Conservation (phyloP, 1,140 invertebrate species). For the Maconellicoccus hirsutus region DNA sequence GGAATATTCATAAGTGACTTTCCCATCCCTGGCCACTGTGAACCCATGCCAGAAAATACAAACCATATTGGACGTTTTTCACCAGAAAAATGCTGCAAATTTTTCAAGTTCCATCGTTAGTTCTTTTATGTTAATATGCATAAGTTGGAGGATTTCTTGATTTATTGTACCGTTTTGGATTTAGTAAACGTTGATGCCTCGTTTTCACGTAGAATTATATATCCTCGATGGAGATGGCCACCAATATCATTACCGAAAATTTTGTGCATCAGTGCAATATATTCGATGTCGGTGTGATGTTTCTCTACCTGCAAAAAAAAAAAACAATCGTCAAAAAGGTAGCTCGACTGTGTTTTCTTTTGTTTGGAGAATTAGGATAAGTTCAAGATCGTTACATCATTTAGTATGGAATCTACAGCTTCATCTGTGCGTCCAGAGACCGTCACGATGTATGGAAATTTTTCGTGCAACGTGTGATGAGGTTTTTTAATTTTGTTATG, state of each 20-base stretch:
- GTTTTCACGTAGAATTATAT: slow-evolving; percentile 45
- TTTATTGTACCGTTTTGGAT: not conserved
- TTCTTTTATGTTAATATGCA: too few relatives aligned
- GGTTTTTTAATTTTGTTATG: slow-evolving; percentile 42
- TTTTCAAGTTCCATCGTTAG: too few relatives aligned
- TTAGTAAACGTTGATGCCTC: not conserved
- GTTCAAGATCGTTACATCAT: slow-evolving; percentile 41
- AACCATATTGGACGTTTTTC: slow-evolving; percentile 44
- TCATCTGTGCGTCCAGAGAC: slow-evolving; percentile 57
- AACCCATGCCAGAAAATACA: slow-evolving; percentile 54
- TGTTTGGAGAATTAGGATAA: not conserved
- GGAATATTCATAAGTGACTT: slow-evolving; percentile 41
- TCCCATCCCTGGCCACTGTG: slow-evolving; percentile 51
- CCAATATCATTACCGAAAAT: slow-evolving; percentile 3
- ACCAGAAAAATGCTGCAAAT: slow-evolving; percentile 44
- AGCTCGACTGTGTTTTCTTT: not conserved
- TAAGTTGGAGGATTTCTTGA: too few relatives aligned
- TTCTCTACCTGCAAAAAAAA: not conserved
- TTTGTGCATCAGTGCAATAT: slow-evolving; percentile 34
- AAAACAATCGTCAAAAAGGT: too few relatives aligned
- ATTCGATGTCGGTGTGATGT: not conserved
- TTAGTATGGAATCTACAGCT: slow-evolving; percentile 53
- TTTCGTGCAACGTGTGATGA: slow-evolving; percentile 37
- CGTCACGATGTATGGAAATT: slow-evolving; percentile 46
- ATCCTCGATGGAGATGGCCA: slow-evolving; percentile 43